These are phyloP conservation scores for Phrynocephalus forsythii DNA, from an alignment of 2,797 vertebrate genomes.

Conservation along the genomic window DNA sequence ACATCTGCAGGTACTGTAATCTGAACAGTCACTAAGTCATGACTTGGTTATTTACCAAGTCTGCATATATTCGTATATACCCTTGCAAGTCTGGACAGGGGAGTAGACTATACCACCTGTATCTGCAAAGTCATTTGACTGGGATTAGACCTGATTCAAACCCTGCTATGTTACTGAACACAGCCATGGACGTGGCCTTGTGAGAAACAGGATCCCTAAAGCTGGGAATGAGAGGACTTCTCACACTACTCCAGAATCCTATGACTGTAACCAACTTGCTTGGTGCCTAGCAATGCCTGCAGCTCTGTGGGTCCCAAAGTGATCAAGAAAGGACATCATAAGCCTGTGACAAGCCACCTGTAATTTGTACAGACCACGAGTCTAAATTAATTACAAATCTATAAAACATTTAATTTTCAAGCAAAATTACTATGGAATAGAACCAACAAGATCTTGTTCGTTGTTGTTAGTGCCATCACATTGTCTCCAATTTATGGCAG, in stretches of 20 bases:
- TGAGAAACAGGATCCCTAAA: background rate
- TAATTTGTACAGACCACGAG: too few relatives aligned
- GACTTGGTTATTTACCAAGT: background rate
- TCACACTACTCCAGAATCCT: too few relatives aligned
- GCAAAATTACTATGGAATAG: background rate
- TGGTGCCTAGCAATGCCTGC: too few relatives aligned
- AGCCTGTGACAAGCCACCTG: too few relatives aligned
- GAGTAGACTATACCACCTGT: background rate
- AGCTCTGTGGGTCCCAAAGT: too few relatives aligned
- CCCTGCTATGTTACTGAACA: background rate
- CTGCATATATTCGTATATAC: background rate
- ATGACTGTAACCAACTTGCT: too few relatives aligned
- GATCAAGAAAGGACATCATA: too few relatives aligned
- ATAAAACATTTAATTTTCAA: background rate
- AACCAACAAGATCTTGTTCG: background rate
- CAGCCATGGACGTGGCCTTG: background rate
- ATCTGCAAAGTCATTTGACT: background rate
- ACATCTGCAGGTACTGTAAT: too few relatives aligned
- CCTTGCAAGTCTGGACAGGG: background rate
- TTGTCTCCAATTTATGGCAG: too few relatives aligned
- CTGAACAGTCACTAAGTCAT: background rate
- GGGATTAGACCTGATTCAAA: background rate
- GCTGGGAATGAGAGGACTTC: too few relatives aligned
- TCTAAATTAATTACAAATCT: background rate
- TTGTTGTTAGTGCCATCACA: too few relatives aligned